phyloP scores from a whole-genome alignment of 2,797 vertebrate species.

The Enoplosus armatus region DNA sequence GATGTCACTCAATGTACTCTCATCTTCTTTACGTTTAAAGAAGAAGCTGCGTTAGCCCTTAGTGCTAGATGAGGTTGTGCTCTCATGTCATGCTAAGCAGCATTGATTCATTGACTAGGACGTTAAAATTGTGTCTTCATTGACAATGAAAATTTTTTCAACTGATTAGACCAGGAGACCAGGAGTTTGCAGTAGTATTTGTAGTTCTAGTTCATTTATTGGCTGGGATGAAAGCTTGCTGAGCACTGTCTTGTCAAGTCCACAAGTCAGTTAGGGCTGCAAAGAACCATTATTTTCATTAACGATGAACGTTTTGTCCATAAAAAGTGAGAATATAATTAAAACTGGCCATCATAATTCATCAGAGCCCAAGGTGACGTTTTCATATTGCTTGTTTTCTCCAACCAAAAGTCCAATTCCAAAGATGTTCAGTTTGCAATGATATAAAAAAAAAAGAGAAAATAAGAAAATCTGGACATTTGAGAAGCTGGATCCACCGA shows the following conservation, averaged over 20 bases:
- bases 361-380: not conserved
- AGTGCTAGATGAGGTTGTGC: not conserved
- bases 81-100: not conserved
- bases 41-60: not conserved
- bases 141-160: not conserved
- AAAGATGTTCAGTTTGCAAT: not conserved
- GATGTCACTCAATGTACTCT: conserved; percentile 37
- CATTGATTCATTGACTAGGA: not conserved
- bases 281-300: not conserved
- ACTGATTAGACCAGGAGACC: not conserved
- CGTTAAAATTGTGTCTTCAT: not conserved
- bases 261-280: not conserved
- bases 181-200: not conserved
- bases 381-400: not conserved
- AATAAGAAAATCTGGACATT: not conserved
- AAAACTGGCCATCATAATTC: not conserved
- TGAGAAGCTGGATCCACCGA: not conserved
- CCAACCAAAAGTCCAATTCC: not conserved
- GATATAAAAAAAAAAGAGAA: not conserved
- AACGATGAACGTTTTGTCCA: not conserved
- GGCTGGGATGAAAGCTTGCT: not conserved
- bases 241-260: not conserved
- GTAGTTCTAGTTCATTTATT: not conserved
- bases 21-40: conserved; percentile 23
- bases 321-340: not conserved